Base-by-base conservation (phyloP, 2,113 vertebrate species). In the Brachyhypopomus gauderio region DNA sequence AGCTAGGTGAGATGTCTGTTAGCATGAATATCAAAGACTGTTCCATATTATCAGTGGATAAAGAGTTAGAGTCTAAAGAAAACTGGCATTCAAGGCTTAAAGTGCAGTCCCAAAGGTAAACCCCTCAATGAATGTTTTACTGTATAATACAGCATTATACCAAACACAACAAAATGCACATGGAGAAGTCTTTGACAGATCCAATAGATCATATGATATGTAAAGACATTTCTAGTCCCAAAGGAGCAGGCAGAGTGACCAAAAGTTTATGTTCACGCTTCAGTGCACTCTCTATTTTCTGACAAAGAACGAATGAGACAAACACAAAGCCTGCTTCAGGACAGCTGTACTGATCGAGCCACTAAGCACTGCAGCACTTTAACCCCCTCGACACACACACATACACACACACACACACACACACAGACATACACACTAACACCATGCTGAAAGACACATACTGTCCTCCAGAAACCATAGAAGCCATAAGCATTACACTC, bases 321-420 rank as follows among this genome's bases (percentile, higher is more conserved):
- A 30, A 59, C 34, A 41, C 48, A 17, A 45, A 19, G 56, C 69
- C 56, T 75, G 56, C 75, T 79, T 78, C 30, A 56, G 58, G 63
- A 70, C 45, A 58, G 62, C 23, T 56, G 71, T 72, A 77, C 34
- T 45, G 38, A 78, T 64, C 74, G 64, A 80, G 71, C 64, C 55
- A 48, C 52, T 64, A 80, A 80, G 77, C 72, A 86, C 74, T 83
- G 84, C 80, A 86, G 78, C 66, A 83, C 73, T 83, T 75, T 14
- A 8, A 41, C 20, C 20, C 23, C 7, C 4, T 5, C n/a, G n/a
- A 7, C 9, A 30, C 27, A 45, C n/a, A 64, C 16, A 77, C n/a
- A 25, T 11, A 48, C 11, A 48, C 36, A 63, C 14, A 7, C 9
- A 30, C 27, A 45, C n/a, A 64, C 16, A 77, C n/a, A 25, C n/a